Conservation (phyloP, 2,113 vertebrate genomes). For the Neolamprologus tretocephalus region DNA sequence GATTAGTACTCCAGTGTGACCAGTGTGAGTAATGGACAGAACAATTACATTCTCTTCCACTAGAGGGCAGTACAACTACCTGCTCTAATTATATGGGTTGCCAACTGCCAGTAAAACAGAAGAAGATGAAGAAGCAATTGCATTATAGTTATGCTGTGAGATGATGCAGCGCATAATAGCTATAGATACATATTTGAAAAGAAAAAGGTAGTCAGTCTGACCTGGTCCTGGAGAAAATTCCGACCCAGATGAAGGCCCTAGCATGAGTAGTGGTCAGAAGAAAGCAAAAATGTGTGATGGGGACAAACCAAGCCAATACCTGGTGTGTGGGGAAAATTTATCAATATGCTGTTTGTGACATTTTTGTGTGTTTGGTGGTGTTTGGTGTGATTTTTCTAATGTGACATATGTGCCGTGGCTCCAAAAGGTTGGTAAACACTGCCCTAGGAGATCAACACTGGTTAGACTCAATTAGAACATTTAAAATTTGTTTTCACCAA, state of each 20-base stretch:
- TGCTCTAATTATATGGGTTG: background rate
- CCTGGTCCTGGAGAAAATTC: background rate
- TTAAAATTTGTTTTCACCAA: background rate
- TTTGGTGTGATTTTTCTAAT: background rate
- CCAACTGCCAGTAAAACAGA: background rate
- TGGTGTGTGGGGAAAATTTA: background rate
- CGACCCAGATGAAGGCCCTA: background rate
- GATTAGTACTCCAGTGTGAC: background rate
- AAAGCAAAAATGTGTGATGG: background rate
- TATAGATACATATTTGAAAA: background rate
- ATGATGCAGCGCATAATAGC: background rate
- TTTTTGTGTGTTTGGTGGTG: background rate
- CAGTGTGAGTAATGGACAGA: fast-evolving
- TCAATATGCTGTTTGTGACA: background rate
- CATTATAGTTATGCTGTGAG: background rate
- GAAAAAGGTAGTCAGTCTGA: background rate
- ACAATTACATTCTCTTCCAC: background rate
- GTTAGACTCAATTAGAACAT: background rate
- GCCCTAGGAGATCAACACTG: background rate
- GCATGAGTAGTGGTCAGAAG: background rate
- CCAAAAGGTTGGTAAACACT: background rate
- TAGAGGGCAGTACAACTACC: background rate
- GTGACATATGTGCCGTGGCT: background rate
- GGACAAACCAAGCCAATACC: background rate
- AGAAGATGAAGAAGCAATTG: background rate